phyloP scores from a whole-genome alignment of 2,113 vertebrate species.

The Onychorhynchus coronatus region DNA sequence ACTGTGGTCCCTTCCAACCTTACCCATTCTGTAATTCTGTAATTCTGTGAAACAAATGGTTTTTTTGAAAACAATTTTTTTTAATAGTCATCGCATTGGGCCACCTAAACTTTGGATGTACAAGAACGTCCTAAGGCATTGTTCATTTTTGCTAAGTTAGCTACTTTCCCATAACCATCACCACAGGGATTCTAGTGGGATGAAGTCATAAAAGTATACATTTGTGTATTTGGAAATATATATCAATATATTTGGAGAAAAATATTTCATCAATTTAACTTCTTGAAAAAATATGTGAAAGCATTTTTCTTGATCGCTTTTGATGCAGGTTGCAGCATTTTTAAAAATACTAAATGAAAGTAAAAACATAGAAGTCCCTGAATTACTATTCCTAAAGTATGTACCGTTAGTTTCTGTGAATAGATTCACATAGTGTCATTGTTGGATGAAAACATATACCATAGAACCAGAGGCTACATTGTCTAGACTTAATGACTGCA shows the following conservation, averaged over 20 bases:
- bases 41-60: not conserved
- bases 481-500: not conserved
- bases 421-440: not conserved
- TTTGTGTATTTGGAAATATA: not conserved
- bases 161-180: not conserved
- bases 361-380: not conserved
- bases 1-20: not conserved
- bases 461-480: not conserved
- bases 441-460: not conserved
- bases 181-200: not conserved
- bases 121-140: not conserved
- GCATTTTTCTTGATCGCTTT: not conserved
- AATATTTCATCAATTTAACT: not conserved
- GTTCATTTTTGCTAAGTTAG: not conserved
- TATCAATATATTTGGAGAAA: not conserved
- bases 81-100: not conserved
- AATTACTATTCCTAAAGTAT: not conserved
- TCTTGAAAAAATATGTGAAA: not conserved
- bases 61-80: not conserved
- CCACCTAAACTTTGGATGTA: not conserved
- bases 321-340: not conserved
- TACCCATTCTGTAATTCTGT: not conserved
- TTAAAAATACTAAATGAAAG: not conserved
- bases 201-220: not conserved
- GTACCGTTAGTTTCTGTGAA: not conserved